A percentile compares a stretch with the other conserved stretches of the same genome.
These are phyloP conservation scores for Ephialtes manifestator DNA, from an alignment of 2,888 invertebrate genomes.

Conservation along the genomic window DNA sequence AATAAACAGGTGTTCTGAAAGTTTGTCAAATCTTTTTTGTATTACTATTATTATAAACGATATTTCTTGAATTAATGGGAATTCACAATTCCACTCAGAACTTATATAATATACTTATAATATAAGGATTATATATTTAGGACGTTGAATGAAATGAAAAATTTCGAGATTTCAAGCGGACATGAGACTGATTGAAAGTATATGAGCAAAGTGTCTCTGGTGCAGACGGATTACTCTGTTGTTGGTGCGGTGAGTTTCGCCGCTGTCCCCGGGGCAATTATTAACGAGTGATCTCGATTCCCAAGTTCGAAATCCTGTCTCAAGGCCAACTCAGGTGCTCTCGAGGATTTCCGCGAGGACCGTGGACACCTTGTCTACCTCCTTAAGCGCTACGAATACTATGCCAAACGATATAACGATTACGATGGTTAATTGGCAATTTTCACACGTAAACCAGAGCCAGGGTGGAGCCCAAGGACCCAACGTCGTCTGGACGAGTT, in stretches of 20 bases:
- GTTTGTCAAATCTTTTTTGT: too few relatives aligned
- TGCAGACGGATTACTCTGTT: constrained; percentile 9
- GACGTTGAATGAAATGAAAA: not conserved
- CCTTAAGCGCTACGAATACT: not conserved
- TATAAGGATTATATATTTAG: not conserved
- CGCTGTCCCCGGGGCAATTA: constrained; percentile 38
- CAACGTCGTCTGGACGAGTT: constrained; percentile 67
- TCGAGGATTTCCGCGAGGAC: constrained; percentile 53
- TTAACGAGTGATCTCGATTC: constrained; percentile 57
- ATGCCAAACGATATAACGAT: constrained; percentile 51
- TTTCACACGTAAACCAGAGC: constrained; percentile 78
- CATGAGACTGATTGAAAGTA: constrained; percentile 33
- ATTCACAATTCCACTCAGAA: constrained; percentile 29
- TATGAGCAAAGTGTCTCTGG: constrained; percentile 27
- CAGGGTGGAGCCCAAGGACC: constrained; percentile 77
- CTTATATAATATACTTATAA: not conserved
- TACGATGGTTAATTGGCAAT: constrained; percentile 78
- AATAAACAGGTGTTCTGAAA: too few relatives aligned
- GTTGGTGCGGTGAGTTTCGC: constrained; percentile 21
- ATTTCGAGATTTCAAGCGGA: constrained; percentile 15
- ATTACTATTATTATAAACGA: too few relatives aligned
- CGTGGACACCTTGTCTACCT: not conserved
- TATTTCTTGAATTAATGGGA: too few relatives aligned
- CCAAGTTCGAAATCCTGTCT: constrained; percentile 59
- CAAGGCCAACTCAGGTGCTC: constrained; percentile 33